Evolutionary conservation across 2,113 vertebrate species (phyloP).

Genomic region (Pelvicachromis taeniatus): DNA sequence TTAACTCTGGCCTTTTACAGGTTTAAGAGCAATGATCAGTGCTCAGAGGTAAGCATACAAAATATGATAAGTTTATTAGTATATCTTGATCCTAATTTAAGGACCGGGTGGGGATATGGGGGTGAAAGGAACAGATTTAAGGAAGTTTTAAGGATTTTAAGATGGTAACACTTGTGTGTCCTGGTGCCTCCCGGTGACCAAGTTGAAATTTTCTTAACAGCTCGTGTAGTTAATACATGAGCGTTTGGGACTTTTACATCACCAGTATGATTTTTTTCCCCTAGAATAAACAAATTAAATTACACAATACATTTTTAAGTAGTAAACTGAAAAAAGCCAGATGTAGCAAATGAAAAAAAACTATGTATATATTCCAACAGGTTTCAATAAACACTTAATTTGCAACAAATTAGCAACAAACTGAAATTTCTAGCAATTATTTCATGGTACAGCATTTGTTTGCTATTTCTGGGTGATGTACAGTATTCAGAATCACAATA

Average conservation of each 20-base stretch:
- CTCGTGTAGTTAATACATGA: neutral
- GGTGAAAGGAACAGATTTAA: neutral
- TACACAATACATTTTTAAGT: neutral
- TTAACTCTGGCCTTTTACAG: neutral
- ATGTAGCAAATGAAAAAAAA: neutral
- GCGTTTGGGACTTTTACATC: neutral
- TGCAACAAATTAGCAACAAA: too few species aligned
- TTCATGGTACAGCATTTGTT: neutral
- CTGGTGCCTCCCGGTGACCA: neutral
- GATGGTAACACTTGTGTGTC: neutral
- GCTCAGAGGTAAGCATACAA: neutral
- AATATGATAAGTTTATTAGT: neutral
- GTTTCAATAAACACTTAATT: too few species aligned
- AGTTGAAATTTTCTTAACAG: neutral
- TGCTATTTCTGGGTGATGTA: neutral
- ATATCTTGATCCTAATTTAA: neutral
- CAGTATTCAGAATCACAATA: neutral
- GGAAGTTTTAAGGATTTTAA: neutral
- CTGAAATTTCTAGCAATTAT: too few species aligned
- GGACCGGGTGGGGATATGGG: neutral
- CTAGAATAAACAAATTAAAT: neutral
- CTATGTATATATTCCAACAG: fast-evolving
- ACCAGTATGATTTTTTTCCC: neutral
- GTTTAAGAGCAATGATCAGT: neutral
- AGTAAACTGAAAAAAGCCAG: neutral